Base-by-base conservation (phyloP, 2,888 invertebrate species). In the Biston stratarius region DNA sequence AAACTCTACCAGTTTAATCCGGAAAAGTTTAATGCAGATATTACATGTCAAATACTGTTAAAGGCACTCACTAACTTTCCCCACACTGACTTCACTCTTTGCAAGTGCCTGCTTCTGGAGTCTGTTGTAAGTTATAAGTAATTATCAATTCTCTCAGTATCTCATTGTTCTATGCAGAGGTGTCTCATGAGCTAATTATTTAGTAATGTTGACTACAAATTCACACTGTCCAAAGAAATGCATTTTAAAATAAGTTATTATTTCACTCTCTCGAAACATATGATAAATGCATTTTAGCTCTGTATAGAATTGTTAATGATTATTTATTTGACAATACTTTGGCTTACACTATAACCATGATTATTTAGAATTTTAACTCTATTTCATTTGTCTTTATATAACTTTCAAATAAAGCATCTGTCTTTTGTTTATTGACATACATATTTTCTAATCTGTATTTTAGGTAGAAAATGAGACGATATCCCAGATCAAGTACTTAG, bases 1-100 rank as follows among this genome's bases (percentile, higher is more conserved):
- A 99, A 99, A 90, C 92, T 99, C 77, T 99, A 99, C 85, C 99
- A 99, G 89, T 98, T 99, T 83, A 99, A 99, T 87, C 98, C 99
- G 0, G 96, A 95, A 68, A 96, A 96, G 81, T 97, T 98, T 82
- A 97, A 98, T 83, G 94, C 96, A 53, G 96, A 97, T 64, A 96
- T 99, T 45, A 97, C 98, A 2, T 96, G 97, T 75, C 97, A 97
- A 82, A 99, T 99, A 80, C 94, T 99, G 52, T 88, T 99, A 76
- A 99, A 99, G 88, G 98, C 99, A 1, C 93, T 99, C 49, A 99
- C 99, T 10, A 99, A 99, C 89, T 96, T 99, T 77, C 99, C 99
- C 0, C 98, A 99, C 83, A 98, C 99, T 9, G 99, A 99, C 90
- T 99, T 99, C 85, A 98, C 99, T 55, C 94, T 99, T 74, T 99